Evolutionary conservation across 2,888 invertebrate genomes (phyloP), one percentile per base, ranked within the genome.

Genomic region (Toxonevra muliebris): DNA sequence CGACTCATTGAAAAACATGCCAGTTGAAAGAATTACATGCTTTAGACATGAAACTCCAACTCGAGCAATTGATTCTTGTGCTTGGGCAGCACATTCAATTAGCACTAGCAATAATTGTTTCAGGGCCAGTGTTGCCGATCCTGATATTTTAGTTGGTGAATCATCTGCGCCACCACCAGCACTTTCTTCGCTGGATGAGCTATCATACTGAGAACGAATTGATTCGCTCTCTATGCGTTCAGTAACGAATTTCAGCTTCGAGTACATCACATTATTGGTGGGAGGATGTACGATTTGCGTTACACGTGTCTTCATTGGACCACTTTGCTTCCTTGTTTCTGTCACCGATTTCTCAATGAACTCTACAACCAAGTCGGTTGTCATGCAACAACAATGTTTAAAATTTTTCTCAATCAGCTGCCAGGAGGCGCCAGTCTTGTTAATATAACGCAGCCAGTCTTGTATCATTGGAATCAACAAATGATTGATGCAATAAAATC

Each of bases 381-480:
- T 93, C 85, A 96, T 90, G 10, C 97, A 97, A 79, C 95, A 95
- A 80, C 95, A 96, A 81, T 97, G 97, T 80, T 97, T 97, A 80
- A 97, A 97, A 84, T 96, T 96, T 72, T 95, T 92, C 82, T 93
- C 93, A 61, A 93, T 90, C 73, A 88, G 88, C 74, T 93, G 91
- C 90, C 92, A 91, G 71, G 92, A 89, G 72, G 91, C 87, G 74
- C 90, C 90, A 8, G 91, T 89, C 75, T 92, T 91, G 15, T 90
- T 88, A 19, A 90, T 90, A 82, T 92, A 91, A 12, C 96, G 88
- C 69, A 97, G 86, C 97, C 97, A 97, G 78, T 93, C 92, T 86
- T 98, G 97, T 15, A 97, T 92, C 87, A 94, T 93, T 0, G 97
- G 97, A 64, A 98, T 87, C 9, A 98, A 86, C 62, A 97, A 86